Percentiles rank a stretch among this genome's conserved stretches.
phyloP scores from a whole-genome alignment of 2,888 invertebrate species.

The Chloroclysta siterata region DNA sequence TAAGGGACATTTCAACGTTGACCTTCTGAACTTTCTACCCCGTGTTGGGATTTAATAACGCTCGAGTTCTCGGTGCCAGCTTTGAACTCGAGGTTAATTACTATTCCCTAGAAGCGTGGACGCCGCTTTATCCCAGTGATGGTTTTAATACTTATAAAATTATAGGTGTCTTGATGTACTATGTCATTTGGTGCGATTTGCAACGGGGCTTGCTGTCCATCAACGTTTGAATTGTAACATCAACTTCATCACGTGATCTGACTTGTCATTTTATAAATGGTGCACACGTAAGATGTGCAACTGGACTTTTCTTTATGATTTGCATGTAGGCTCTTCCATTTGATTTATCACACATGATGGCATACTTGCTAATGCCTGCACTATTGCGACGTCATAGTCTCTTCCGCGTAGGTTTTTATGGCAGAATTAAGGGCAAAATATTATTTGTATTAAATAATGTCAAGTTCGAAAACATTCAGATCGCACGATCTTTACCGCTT shows the following conservation, averaged over 20 bases:
- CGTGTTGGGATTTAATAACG: constrained; percentile 50
- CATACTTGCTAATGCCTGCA: constrained; percentile 27
- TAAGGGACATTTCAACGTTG: constrained; percentile 44
- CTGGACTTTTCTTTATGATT: constrained; percentile 44
- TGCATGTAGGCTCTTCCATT: constrained; percentile 30
- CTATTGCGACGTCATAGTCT: constrained; percentile 19
- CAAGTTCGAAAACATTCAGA: constrained; percentile 53
- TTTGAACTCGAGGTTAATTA: constrained; percentile 62
- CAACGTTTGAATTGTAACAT: constrained; percentile 39
- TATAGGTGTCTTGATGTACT: constrained; percentile 38
- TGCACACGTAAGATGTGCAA: constrained; percentile 31
- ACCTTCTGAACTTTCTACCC: constrained; percentile 54
- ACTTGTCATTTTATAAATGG: constrained; percentile 44
- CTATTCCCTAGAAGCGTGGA: constrained; percentile 43
- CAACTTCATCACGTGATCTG: constrained; percentile 37
- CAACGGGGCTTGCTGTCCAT: constrained; percentile 43
- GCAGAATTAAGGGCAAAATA: constrained; percentile 44
- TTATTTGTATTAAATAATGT: constrained; percentile 49
- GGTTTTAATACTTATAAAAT: constrained; percentile 34
- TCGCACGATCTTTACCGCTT: constrained; percentile 66
- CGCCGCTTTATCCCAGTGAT: constrained; percentile 26
- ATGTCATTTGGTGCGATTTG: constrained; percentile 49
- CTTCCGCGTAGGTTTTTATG: constrained; percentile 25
- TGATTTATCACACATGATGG: constrained; percentile 39
- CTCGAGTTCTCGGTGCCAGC: constrained; percentile 41